These are phyloP conservation scores for Tympanuchus pallidicinctus DNA, from an alignment of 2,113 vertebrate species.

Conservation along the genomic window DNA sequence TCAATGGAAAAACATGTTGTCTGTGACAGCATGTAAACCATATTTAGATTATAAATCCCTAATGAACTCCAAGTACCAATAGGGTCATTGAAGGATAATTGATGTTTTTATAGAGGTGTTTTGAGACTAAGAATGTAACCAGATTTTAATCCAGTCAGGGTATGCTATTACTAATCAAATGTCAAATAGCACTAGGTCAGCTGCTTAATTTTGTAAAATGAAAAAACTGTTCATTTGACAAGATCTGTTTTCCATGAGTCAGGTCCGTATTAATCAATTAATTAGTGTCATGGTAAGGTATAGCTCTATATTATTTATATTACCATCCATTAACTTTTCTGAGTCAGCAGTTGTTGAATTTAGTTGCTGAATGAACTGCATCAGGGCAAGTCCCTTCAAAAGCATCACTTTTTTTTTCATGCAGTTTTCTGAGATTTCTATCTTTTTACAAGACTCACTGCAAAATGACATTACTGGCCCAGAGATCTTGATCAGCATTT, in stretches of 20 bases:
- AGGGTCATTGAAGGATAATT: not conserved
- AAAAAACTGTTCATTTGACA: not conserved
- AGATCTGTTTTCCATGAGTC: slow-evolving; percentile 16
- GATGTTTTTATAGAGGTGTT: not conserved
- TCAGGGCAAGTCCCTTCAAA: not conserved
- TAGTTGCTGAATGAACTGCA: not conserved
- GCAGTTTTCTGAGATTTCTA: not conserved
- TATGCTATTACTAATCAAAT: not conserved
- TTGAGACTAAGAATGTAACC: not conserved
- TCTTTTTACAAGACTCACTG: not conserved
- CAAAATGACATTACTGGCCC: not conserved
- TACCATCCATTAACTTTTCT: not conserved
- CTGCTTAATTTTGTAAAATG: not conserved
- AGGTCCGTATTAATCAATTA: not conserved
- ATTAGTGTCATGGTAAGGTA: not conserved
- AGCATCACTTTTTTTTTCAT: not conserved
- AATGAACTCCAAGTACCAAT: not conserved
- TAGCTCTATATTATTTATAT: not conserved
- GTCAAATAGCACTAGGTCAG: not conserved
- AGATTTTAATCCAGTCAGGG: slow-evolving; percentile 2
- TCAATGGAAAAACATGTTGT: not conserved
- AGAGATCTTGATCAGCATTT: not conserved
- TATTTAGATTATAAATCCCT: not conserved
- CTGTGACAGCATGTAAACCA: not conserved
- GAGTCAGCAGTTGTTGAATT: not conserved